Evolutionary conservation across 2,797 vertebrate genomes (phyloP).

Genomic region (Sciurus carolinensis): DNA sequence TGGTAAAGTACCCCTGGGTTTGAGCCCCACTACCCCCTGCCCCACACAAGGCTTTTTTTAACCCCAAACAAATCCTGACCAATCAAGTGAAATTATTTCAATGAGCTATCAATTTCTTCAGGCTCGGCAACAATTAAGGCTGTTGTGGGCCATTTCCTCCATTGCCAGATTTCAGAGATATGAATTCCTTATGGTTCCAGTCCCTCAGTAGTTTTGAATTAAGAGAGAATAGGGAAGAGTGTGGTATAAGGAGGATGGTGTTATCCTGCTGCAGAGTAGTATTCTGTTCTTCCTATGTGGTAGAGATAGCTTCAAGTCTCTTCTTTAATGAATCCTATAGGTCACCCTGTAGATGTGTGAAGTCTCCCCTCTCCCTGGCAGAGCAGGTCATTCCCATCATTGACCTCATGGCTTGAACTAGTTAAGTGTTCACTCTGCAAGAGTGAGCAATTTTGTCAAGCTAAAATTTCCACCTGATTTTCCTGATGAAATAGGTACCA

Average conservation of each 20-base stretch:
- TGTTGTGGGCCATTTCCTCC: background rate
- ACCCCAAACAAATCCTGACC: background rate
- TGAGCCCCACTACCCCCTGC: no score
- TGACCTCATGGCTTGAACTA: conserved; percentile 98
- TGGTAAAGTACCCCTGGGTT: no score
- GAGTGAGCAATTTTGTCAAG: conserved; percentile 96
- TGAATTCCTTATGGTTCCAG: background rate
- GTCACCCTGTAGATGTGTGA: conserved; percentile 98
- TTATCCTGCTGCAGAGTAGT: background rate
- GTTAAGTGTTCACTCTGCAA: conserved; percentile 83
- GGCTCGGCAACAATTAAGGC: background rate
- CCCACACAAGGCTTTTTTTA: background rate
- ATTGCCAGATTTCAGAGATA: background rate
- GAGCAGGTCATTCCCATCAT: conserved; percentile 99
- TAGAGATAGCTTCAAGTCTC: background rate
- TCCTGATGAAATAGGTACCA: conserved; percentile 97
- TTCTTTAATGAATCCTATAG: conserved; percentile 85
- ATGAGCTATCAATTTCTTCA: background rate
- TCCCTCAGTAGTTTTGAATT: background rate
- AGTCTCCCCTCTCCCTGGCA: conserved; percentile 96
- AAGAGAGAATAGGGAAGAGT: background rate
- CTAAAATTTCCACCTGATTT: conserved; percentile 98
- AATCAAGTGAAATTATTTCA: background rate
- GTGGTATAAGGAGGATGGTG: background rate
- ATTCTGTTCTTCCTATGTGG: background rate